Evolutionary conservation across 2,888 invertebrate species (phyloP).

Genomic region (Ochropleura leucogaster): DNA sequence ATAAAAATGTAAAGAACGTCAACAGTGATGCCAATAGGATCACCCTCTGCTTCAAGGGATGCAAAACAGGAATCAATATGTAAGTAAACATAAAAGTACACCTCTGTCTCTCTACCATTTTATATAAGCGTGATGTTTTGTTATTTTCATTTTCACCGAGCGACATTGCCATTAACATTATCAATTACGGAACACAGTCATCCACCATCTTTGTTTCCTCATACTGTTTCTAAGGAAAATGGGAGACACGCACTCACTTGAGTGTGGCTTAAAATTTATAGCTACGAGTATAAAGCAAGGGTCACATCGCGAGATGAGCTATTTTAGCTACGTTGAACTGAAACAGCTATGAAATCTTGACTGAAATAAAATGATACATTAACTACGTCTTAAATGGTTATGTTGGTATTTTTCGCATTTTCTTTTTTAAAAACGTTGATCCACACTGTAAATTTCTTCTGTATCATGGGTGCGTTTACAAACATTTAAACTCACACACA

Average conservation of each 20-base stretch:
- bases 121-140: background rate
- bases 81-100: background rate
- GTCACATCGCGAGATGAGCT: constrained; percentile 8
- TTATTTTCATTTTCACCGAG: background rate
- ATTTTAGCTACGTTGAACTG: background rate
- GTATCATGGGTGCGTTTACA: no score
- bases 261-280: constrained; percentile 57
- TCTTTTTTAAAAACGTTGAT: no score
- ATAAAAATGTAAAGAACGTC: no score
- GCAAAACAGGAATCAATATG: background rate
- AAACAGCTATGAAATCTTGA: no score
- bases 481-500: no score
- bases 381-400: no score
- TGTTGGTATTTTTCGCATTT: no score
- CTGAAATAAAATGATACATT: no score
- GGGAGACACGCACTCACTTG: constrained; percentile 35
- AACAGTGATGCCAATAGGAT: background rate
- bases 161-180: background rate
- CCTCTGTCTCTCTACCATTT: background rate
- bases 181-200: constrained; percentile 9
- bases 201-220: constrained; percentile 30
- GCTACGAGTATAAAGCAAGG: constrained; percentile 7
- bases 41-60: background rate
- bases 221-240: constrained; percentile 36
- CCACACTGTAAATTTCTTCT: no score